phyloP scores from a whole-genome alignment of 2,888 invertebrate genomes.

The Xylocampa areola region DNA sequence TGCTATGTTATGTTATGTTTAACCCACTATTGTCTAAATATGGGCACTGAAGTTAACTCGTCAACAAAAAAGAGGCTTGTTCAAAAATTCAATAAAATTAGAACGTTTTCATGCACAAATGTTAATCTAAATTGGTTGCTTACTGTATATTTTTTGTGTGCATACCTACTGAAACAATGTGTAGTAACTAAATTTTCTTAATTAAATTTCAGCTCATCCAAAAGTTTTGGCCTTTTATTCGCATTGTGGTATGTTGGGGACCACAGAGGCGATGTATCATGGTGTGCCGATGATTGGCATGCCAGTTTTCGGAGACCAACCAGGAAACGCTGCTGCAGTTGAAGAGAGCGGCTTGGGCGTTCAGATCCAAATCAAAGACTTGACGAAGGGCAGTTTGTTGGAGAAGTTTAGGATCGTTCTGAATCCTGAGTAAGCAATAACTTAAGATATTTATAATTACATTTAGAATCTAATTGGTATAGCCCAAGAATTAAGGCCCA shows the following conservation, averaged over 20 bases:
- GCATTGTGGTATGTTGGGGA: slow-evolving; percentile 89
- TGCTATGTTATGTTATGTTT: too few species aligned
- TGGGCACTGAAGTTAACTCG: too few species aligned
- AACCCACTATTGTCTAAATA: too few species aligned
- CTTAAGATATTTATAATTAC: neutral
- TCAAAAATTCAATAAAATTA: too few species aligned
- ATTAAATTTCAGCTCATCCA: slow-evolving; percentile 67
- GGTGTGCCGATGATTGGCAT: slow-evolving; percentile 90
- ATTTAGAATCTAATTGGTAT: neutral
- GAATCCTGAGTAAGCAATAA: slow-evolving; percentile 81
- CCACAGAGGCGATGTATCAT: slow-evolving; percentile 89
- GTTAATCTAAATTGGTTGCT: too few species aligned
- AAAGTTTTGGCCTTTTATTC: slow-evolving; percentile 86
- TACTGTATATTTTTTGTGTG: too few species aligned
- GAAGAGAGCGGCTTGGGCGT: slow-evolving; percentile 88
- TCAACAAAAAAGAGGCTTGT: too few species aligned
- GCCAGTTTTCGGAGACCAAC: slow-evolving; percentile 90
- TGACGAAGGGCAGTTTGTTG: slow-evolving; percentile 84
- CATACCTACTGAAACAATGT: too few species aligned
- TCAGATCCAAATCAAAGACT: slow-evolving; percentile 77
- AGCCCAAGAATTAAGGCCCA: too few species aligned
- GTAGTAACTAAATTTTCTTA: neutral
- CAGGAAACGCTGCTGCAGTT: slow-evolving; percentile 86
- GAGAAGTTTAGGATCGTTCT: slow-evolving; percentile 85
- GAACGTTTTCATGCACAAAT: too few species aligned